A percentile compares a stretch with the other conserved stretches of the same genome.
phyloP scores from a whole-genome alignment of 92 coral and sea anemone species.

The Palythoa grandis region DNA sequence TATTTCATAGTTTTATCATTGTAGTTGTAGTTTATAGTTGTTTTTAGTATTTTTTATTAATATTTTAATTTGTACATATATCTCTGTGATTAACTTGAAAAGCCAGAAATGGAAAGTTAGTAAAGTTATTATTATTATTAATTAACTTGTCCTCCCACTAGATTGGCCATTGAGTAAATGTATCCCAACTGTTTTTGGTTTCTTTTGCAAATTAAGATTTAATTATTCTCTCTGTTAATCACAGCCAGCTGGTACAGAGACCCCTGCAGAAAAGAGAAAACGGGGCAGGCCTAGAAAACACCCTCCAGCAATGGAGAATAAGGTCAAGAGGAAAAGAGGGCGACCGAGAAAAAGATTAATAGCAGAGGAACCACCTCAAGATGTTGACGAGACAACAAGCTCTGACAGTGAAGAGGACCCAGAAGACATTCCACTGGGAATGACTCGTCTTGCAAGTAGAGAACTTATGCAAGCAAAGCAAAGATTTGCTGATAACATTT shows the following conservation, averaged over 20 bases:
- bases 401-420: conserved; percentile 17
- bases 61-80: no score
- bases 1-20: no score
- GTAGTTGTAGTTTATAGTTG: no score
- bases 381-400: not conserved
- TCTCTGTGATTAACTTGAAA: no score
- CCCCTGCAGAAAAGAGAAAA: conserved; percentile 25
- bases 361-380: not conserved
- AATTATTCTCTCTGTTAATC: no score
- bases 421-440: conserved; percentile 57
- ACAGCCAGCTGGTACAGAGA: not conserved
- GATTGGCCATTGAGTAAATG: no score
- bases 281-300: conserved; percentile 43
- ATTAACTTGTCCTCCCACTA: no score
- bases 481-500: conserved; percentile 25
- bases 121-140: no score
- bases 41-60: no score
- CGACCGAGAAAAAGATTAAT: not conserved
- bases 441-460: conserved; percentile 84
- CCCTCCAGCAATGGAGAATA: not conserved
- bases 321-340: conserved; percentile 3
- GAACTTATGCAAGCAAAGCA: conserved; percentile 60
- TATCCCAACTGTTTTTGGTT: not conserved
- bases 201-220: not conserved
- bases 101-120: no score